These are phyloP conservation scores for Coelopa pilipes DNA, from an alignment of 2,888 invertebrate species.

Conservation along the genomic window DNA sequence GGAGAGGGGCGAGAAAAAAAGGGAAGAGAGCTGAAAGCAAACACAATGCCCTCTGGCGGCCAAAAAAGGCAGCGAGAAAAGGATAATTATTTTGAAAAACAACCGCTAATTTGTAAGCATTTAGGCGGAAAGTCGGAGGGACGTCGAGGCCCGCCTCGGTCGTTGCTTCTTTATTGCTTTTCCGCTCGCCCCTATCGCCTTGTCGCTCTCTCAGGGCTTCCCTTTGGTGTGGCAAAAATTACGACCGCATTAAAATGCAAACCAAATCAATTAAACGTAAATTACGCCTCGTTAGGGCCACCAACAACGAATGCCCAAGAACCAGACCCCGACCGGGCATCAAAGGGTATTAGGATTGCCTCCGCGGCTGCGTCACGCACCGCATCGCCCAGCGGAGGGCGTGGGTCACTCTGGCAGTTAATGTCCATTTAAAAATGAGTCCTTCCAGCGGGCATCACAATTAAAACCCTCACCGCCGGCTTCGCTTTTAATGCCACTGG, in stretches of 20 bases:
- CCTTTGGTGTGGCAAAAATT: neutral
- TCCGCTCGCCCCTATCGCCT: neutral
- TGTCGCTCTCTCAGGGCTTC: neutral
- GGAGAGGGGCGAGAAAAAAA: no score
- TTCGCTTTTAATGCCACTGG: no score
- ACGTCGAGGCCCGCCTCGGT: neutral
- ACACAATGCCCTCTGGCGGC: no score
- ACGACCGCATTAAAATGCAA: neutral
- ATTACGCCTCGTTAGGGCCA: neutral
- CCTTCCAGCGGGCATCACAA: conserved; percentile 34
- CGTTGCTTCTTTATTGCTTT: neutral
- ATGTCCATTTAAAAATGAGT: conserved; percentile 40
- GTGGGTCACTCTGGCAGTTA: conserved; percentile 17
- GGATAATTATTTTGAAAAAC: conserved; percentile 6
- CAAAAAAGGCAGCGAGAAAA: neutral
- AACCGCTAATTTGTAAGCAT: conserved; percentile 20
- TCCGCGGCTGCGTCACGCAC: neutral
- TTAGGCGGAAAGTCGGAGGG: neutral
- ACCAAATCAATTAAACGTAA: conserved; percentile 12
- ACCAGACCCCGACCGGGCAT: neutral
- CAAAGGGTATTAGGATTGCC: neutral
- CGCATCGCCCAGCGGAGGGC: neutral
- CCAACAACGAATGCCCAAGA: neutral
- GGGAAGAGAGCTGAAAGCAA: no score
- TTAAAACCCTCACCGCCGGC: conserved; percentile 33